phyloP scores from a whole-genome alignment of 1,140 invertebrate species.

The Sycobia sp. region DNA sequence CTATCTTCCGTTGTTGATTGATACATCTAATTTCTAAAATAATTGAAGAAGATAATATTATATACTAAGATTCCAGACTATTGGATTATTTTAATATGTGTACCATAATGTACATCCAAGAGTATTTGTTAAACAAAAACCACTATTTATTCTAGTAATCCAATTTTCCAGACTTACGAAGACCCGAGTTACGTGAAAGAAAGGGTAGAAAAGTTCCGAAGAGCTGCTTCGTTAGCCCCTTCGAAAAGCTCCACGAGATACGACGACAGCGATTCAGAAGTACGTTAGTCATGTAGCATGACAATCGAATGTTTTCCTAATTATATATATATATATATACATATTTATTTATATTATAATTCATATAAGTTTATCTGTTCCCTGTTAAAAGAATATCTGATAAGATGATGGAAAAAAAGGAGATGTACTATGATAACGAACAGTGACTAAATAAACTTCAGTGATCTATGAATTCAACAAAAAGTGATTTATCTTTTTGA shows the following conservation, averaged over 20 bases:
- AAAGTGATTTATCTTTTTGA: neutral
- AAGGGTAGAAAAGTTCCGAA: slow-evolving; percentile 37
- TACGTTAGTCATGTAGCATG: slow-evolving; percentile 40
- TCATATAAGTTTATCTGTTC: neutral
- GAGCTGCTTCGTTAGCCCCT: slow-evolving; percentile 42
- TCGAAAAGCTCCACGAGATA: slow-evolving; percentile 47
- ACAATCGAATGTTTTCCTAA: slow-evolving; percentile 47
- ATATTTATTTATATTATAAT: too few species aligned
- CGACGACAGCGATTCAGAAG: slow-evolving; percentile 57
- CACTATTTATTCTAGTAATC: too few species aligned
- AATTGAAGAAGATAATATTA: too few species aligned
- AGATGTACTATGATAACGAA: too few species aligned
- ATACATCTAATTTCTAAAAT: too few species aligned
- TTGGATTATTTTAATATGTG: too few species aligned
- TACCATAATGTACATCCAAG: too few species aligned
- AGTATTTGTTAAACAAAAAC: too few species aligned
- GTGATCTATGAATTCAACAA: slow-evolving; percentile 5
- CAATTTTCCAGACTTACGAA: slow-evolving; percentile 56
- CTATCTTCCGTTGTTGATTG: too few species aligned
- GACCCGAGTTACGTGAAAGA: slow-evolving; percentile 37
- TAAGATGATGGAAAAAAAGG: too few species aligned
- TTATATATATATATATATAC: too few species aligned
- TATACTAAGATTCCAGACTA: too few species aligned
- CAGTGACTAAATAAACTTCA: slow-evolving; percentile 22
- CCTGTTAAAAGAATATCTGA: neutral